These are phyloP conservation scores for Poecilia gillii DNA, from an alignment of 2,797 vertebrate species.

Conservation along the genomic window DNA sequence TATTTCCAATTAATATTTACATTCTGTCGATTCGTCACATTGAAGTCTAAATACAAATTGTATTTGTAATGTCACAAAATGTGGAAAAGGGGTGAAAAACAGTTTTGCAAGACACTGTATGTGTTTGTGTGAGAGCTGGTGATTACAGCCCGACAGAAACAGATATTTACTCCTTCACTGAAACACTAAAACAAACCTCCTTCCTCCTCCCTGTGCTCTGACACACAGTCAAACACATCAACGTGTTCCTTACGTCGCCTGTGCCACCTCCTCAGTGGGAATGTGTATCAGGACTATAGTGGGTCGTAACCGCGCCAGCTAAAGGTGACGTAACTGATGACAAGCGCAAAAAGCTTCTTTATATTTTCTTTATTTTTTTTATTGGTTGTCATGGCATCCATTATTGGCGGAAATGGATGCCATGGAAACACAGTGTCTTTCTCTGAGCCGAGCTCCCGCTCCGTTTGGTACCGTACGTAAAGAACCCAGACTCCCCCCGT, in stretches of 20 bases:
- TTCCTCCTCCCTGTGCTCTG: constrained; percentile 27
- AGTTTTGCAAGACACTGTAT: not conserved
- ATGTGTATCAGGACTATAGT: constrained; percentile 18
- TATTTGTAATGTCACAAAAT: not conserved
- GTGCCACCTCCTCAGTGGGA: constrained; percentile 16
- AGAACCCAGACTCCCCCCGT: constrained; percentile 37
- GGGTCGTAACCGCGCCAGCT: constrained; percentile 42
- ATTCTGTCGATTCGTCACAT: not conserved
- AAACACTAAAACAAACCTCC: constrained; percentile 60
- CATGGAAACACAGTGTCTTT: constrained; percentile 66
- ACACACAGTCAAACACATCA: not conserved
- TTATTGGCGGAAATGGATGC: constrained; percentile 49
- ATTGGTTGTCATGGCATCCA: constrained; percentile 11
- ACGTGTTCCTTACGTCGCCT: constrained; percentile 6
- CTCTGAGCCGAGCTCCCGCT: constrained; percentile 5
- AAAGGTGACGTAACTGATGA: constrained; percentile 51
- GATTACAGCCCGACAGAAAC: constrained; percentile 44
- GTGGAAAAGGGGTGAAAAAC: not conserved
- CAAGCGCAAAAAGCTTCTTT: constrained; percentile 23
- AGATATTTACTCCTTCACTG: constrained; percentile 36
- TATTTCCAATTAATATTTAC: not conserved
- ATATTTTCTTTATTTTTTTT: not conserved
- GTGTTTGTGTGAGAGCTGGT: constrained; percentile 18
- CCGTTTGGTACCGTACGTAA: constrained; percentile 39
- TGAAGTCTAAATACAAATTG: not conserved